A percentile compares a stretch with the other conserved stretches of the same genome.
phyloP scores from a whole-genome alignment of 2,888 invertebrate genomes.

The Minunthozetes semirufus region DNA sequence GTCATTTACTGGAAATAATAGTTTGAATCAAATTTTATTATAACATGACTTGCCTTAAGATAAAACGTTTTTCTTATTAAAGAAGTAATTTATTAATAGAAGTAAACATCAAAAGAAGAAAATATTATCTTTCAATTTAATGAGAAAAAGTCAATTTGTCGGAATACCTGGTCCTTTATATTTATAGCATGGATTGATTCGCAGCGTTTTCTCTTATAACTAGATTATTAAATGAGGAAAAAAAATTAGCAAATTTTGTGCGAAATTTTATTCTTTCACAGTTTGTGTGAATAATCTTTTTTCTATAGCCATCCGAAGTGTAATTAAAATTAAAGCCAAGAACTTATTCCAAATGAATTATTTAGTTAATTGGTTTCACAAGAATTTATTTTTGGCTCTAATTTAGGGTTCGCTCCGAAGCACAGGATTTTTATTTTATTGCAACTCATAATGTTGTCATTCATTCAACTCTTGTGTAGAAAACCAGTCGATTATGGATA shows the following conservation, averaged over 20 bases:
- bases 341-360: slow-evolving; percentile 6
- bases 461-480: neutral
- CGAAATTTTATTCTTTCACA: too few species aligned
- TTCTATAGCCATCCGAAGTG: neutral
- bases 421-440: neutral
- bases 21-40: neutral
- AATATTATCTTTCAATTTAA: neutral
- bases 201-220: too few species aligned
- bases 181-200: too few species aligned
- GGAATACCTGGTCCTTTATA: too few species aligned
- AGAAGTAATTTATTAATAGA: neutral
- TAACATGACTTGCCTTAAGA: slow-evolving; percentile 2
- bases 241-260: too few species aligned
- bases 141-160: too few species aligned
- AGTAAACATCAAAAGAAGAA: neutral
- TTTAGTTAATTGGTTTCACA: slow-evolving; percentile 15
- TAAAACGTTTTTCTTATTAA: slow-evolving; percentile 1
- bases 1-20: neutral
- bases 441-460: neutral
- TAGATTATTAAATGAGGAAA: too few species aligned
- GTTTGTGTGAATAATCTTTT: neutral
- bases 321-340: neutral
- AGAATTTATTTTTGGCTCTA: neutral
- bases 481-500: neutral
- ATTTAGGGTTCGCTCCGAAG: neutral